These are phyloP conservation scores for Drosophila guanche DNA, from an alignment of 1,140 invertebrate genomes.

Conservation along the genomic window DNA sequence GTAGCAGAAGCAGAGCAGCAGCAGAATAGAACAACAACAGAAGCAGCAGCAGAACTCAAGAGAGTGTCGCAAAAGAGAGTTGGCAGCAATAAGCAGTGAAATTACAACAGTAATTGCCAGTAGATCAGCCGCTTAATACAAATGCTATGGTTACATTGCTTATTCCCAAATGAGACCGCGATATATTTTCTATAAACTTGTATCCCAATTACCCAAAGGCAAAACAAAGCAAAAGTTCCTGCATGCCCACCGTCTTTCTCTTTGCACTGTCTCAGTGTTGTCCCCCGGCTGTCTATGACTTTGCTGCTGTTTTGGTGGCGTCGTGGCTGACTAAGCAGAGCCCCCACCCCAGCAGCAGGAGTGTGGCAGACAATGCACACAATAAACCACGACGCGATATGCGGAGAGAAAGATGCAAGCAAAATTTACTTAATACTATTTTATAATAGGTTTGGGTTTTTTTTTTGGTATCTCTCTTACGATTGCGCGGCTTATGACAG, in stretches of 20 bases:
- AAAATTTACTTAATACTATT: slow-evolving; percentile 68
- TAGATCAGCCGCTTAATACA: too few relatives aligned
- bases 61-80: too few relatives aligned
- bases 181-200: too few relatives aligned
- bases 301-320: slow-evolving; percentile 2
- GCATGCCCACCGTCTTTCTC: not conserved
- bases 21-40: too few relatives aligned
- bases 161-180: too few relatives aligned
- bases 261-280: not conserved
- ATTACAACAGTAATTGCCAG: too few relatives aligned
- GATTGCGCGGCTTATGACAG: slow-evolving; percentile 51
- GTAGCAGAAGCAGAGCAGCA: too few relatives aligned
- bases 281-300: not conserved
- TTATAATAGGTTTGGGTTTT: slow-evolving; percentile 75
- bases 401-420: slow-evolving; percentile 23
- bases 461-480: slow-evolving; percentile 20
- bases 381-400: slow-evolving; percentile 40
- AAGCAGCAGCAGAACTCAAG: too few relatives aligned
- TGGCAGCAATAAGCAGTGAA: too few relatives aligned
- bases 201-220: too few relatives aligned
- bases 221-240: too few relatives aligned
- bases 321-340: slow-evolving; percentile 54
- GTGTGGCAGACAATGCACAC: slow-evolving; percentile 49
- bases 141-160: too few relatives aligned
- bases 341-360: slow-evolving; percentile 4